Percentiles rank a stretch among this genome's conserved stretches.
These are phyloP conservation scores for Emmelina monodactyla DNA, from an alignment of 2,888 invertebrate genomes.

Conservation along the genomic window DNA sequence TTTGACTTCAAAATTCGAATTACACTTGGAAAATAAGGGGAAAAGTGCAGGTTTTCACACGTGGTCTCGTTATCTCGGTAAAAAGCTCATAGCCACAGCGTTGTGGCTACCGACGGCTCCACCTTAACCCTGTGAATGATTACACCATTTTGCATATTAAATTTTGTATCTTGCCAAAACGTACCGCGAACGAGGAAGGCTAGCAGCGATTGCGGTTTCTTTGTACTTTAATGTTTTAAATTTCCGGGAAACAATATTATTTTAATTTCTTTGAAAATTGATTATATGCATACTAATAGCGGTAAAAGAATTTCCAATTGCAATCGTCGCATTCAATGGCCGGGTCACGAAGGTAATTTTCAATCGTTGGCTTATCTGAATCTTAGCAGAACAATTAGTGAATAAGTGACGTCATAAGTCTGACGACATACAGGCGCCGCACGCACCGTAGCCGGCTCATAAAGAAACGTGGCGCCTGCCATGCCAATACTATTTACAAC, in stretches of 20 bases:
- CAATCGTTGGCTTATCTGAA: slow-evolving; percentile 1
- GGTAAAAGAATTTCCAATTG: background rate
- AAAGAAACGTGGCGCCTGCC: slow-evolving; percentile 36
- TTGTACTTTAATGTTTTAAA: too few relatives aligned
- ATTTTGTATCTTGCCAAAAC: background rate
- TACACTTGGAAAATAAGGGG: too few relatives aligned
- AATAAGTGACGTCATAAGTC: slow-evolving; percentile 22
- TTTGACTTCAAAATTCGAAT: too few relatives aligned
- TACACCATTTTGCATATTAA: slow-evolving; percentile 1
- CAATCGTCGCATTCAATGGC: too few relatives aligned
- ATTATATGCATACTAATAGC: too few relatives aligned
- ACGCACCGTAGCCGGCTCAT: slow-evolving; percentile 29
- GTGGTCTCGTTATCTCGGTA: background rate
- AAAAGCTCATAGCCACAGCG: background rate
- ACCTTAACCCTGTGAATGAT: background rate
- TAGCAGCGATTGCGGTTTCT: too few relatives aligned
- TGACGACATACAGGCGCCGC: slow-evolving; percentile 29
- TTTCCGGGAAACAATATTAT: background rate
- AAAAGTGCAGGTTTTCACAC: too few relatives aligned
- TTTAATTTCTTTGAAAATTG: background rate
- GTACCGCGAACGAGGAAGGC: background rate
- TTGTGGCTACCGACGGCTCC: background rate
- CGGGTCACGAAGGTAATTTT: background rate
- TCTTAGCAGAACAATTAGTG: background rate
- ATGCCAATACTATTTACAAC: slow-evolving; percentile 18